These are phyloP conservation scores for Conchocele bisecta DNA, from an alignment of 2,888 invertebrate genomes.

Conservation along the genomic window DNA sequence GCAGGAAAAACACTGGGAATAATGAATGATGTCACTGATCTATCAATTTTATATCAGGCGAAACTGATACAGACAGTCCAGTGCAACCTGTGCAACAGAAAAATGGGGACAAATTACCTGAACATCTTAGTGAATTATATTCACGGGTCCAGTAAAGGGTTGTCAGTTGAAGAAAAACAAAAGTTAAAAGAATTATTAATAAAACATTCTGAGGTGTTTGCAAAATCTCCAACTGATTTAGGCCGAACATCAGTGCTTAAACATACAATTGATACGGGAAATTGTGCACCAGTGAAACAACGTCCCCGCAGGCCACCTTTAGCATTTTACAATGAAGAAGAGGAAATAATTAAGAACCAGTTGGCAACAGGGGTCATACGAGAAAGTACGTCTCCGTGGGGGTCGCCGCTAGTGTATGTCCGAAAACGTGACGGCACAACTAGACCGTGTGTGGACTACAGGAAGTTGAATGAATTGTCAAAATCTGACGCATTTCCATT, in stretches of 20 bases:
- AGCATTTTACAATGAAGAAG: slow-evolving; percentile 16
- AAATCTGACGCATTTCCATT: slow-evolving; percentile 14
- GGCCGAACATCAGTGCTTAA: slow-evolving; percentile 18
- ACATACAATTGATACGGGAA: slow-evolving; percentile 25
- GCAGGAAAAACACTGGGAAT: background rate
- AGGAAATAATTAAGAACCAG: slow-evolving; percentile 18
- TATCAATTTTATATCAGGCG: no score
- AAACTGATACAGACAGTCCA: no score
- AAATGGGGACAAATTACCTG: background rate
- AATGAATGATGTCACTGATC: background rate
- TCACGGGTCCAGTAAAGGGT: background rate
- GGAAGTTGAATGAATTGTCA: slow-evolving; percentile 6
- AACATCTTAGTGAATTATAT: slow-evolving; percentile 8
- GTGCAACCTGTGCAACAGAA: no score
- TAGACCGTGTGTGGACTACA: slow-evolving; percentile 5
- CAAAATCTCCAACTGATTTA: slow-evolving; percentile 19
- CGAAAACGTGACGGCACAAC: slow-evolving; percentile 4
- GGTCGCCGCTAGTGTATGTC: slow-evolving; percentile 12
- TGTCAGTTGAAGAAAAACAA: background rate
- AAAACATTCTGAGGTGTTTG: slow-evolving; percentile 9
- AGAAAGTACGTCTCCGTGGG: slow-evolving; percentile 21
- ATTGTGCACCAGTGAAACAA: slow-evolving; percentile 6
- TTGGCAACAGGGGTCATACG: slow-evolving; percentile 19
- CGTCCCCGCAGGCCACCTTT: slow-evolving; percentile 23
- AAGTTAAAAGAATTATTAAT: background rate